These are phyloP conservation scores for Chunga burmeisteri DNA, from an alignment of 2,113 vertebrate genomes.

Conservation along the genomic window DNA sequence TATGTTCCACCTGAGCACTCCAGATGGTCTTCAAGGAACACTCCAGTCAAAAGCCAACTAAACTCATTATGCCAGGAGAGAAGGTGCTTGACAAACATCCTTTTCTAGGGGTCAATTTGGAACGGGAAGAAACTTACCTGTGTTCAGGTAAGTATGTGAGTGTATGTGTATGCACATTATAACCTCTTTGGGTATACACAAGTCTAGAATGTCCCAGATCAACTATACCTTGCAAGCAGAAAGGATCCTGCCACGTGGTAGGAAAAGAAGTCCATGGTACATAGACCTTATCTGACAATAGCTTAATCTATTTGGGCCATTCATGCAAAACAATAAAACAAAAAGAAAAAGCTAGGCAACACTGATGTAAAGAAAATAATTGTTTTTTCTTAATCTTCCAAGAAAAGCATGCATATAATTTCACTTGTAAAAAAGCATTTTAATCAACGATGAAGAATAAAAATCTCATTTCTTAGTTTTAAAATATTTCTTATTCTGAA, in stretches of 20 bases:
- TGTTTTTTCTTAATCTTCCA: background rate
- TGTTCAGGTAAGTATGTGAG: background rate
- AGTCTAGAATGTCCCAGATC: background rate
- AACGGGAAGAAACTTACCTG: background rate
- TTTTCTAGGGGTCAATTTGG: background rate
- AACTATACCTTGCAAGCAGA: background rate
- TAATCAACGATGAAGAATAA: background rate
- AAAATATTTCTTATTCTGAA: background rate
- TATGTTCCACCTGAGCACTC: background rate
- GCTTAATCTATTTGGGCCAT: background rate
- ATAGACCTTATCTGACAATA: background rate
- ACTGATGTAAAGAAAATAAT: background rate
- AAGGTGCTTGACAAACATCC: background rate
- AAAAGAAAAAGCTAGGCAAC: background rate
- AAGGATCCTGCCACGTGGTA: background rate
- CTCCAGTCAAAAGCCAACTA: background rate
- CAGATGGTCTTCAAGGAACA: background rate
- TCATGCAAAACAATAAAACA: background rate
- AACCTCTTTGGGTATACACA: background rate
- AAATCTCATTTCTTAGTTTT: background rate
- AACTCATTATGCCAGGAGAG: background rate
- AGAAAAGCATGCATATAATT: background rate
- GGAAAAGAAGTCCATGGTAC: background rate
- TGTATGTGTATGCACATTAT: background rate
- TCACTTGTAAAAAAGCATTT: background rate